phyloP scores from a whole-genome alignment of 2,888 invertebrate genomes.

The Hypena proboscidalis region DNA sequence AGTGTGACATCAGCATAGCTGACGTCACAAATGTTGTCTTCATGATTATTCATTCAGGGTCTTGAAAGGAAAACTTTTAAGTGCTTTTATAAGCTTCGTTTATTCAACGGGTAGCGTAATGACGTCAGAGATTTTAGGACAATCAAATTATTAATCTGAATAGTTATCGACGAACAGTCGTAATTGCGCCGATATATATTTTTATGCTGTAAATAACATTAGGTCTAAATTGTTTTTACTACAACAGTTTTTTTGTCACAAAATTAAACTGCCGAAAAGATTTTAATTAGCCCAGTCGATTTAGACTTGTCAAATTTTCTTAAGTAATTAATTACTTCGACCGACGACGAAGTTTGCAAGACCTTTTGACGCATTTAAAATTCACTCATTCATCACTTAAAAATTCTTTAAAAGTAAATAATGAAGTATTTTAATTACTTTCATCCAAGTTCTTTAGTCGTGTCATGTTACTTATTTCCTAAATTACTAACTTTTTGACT shows the following conservation, averaged over 20 bases:
- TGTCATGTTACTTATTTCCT: not conserved
- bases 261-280: slow-evolving; percentile 29
- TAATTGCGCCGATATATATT: too few species aligned
- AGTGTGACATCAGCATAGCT: too few species aligned
- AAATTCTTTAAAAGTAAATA: slow-evolving; percentile 2
- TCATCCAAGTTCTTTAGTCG: not conserved
- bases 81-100: too few species aligned
- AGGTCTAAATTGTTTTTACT: not conserved
- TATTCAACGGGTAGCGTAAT: too few species aligned
- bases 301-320: slow-evolving; percentile 34
- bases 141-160: too few species aligned
- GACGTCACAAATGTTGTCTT: too few species aligned
- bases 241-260: slow-evolving; percentile 14
- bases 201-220: too few species aligned
- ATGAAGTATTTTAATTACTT: not conserved
- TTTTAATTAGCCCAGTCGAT: slow-evolving; percentile 37
- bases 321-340: slow-evolving; percentile 39
- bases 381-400: slow-evolving; percentile 24
- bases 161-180: too few species aligned
- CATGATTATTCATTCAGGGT: too few species aligned
- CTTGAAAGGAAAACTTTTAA: too few species aligned
- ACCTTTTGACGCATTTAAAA: slow-evolving; percentile 35
- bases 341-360: slow-evolving; percentile 25
- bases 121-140: too few species aligned
- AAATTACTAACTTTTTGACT: too few species aligned